These are phyloP conservation scores for Cetoscarus ocellatus DNA, from an alignment of 2,797 vertebrate genomes.

Conservation along the genomic window DNA sequence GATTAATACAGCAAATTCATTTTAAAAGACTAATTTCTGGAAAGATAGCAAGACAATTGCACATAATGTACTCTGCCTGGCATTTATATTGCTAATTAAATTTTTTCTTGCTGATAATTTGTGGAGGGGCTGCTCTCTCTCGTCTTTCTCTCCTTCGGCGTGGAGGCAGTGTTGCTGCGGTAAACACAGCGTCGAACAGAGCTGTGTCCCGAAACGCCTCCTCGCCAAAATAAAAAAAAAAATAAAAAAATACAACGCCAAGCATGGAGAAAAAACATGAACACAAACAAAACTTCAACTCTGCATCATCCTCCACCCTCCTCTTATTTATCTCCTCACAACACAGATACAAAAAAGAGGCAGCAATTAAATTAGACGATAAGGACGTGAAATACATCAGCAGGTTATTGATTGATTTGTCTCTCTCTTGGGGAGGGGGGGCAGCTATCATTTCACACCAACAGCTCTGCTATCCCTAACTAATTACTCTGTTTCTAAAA, in stretches of 20 bases:
- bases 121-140: slow-evolving; percentile 83
- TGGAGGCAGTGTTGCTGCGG: slow-evolving; percentile 75
- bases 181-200: slow-evolving; percentile 72
- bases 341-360: slow-evolving; percentile 74
- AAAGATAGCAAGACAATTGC: slow-evolving; percentile 99
- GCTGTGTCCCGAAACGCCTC: slow-evolving; percentile 52
- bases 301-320: slow-evolving; percentile 40
- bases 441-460: slow-evolving; percentile 73
- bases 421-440: slow-evolving; percentile 58
- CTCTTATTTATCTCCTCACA: slow-evolving; percentile 50
- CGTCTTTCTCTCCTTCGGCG: neutral
- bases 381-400: slow-evolving; percentile 80
- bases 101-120: slow-evolving; percentile 91
- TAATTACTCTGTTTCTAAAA: slow-evolving; percentile 79
- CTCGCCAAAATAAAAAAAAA: slow-evolving; percentile 3
- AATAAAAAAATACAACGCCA: slow-evolving; percentile 11
- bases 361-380: slow-evolving; percentile 81
- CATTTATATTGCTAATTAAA: slow-evolving; percentile 99
- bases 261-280: slow-evolving; percentile 38
- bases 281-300: slow-evolving; percentile 33
- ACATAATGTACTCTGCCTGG: slow-evolving; percentile 93
- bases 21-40: slow-evolving; percentile 99
- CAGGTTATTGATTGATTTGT: slow-evolving; percentile 81
- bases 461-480: slow-evolving; percentile 71
- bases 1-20: slow-evolving; percentile 99